phyloP scores from a whole-genome alignment of 1,140 invertebrate species.

The Anastatus disparis region DNA sequence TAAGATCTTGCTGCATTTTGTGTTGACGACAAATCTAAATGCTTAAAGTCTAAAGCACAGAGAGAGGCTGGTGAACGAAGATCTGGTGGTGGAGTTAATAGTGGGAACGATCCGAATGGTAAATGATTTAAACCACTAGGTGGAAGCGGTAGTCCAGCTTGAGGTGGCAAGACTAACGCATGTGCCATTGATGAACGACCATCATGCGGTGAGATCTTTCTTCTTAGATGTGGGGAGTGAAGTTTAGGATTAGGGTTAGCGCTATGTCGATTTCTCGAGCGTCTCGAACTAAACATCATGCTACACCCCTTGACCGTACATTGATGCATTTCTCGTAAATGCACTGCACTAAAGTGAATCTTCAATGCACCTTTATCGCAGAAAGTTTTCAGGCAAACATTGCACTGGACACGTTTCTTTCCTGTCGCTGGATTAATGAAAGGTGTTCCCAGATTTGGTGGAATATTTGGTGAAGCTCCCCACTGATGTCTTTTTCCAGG shows the following conservation, averaged over 20 bases:
- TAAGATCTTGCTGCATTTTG: constrained; percentile 53
- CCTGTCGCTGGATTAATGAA: constrained; percentile 92
- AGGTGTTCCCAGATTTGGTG: constrained; percentile 87
- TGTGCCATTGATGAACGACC: constrained; percentile 88
- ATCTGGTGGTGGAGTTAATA: constrained; percentile 79
- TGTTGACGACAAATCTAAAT: constrained; percentile 69
- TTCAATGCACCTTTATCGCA: constrained; percentile 99
- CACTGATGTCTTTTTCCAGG: constrained; percentile 88
- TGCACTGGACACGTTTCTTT: constrained; percentile 97
- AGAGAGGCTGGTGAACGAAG: constrained; percentile 72
- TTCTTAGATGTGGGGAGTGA: constrained; percentile 91
- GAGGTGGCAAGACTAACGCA: constrained; percentile 79
- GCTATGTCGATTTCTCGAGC: constrained; percentile 95
- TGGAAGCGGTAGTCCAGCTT: constrained; percentile 72
- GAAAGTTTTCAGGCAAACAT: constrained; percentile 98
- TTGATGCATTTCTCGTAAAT: constrained; percentile 98
- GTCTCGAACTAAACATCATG: constrained; percentile 98
- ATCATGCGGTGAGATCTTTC: constrained; percentile 93
- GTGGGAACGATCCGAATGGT: constrained; percentile 80
- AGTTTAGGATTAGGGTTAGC: constrained; percentile 99
- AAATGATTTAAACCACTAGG: constrained; percentile 73
- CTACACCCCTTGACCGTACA: constrained; percentile 98
- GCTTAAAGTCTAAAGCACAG: constrained; percentile 76
- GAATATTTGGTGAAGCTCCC: constrained; percentile 79
- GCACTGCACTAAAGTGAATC: constrained; percentile 99